Evolutionary conservation across 2,888 invertebrate genomes (phyloP).

Genomic region (Pediacus dermestoides): DNA sequence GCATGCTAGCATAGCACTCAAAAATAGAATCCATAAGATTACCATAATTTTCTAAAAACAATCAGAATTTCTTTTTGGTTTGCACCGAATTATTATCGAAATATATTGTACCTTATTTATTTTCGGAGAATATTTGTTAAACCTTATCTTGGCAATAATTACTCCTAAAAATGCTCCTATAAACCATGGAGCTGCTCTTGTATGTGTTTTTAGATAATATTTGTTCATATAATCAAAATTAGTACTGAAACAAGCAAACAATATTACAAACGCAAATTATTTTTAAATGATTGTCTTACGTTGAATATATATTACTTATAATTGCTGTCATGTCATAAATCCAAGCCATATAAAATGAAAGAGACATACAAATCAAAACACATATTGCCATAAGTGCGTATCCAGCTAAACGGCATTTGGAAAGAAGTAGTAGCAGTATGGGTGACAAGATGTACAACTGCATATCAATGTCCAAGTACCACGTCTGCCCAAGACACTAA

Average conservation of each 20-base stretch:
- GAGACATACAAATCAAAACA: slow-evolving; percentile 19
- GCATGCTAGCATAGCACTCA: slow-evolving; percentile 20
- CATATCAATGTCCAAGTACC: slow-evolving; percentile 58
- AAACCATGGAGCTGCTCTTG: slow-evolving; percentile 30
- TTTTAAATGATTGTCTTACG: slow-evolving; percentile 5
- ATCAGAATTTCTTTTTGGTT: neutral
- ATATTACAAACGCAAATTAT: neutral
- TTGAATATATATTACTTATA: slow-evolving; percentile 18
- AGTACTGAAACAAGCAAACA: neutral
- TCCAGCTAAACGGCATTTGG: slow-evolving; percentile 38
- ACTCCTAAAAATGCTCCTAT: slow-evolving; percentile 31
- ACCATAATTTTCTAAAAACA: slow-evolving; percentile 10
- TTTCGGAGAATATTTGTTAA: neutral
- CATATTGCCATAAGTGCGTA: slow-evolving; percentile 14
- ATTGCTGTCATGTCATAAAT: slow-evolving; percentile 20
- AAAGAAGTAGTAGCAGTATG: slow-evolving; percentile 52
- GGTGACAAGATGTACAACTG: slow-evolving; percentile 53
- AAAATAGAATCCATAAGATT: slow-evolving; percentile 15
- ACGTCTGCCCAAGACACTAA: slow-evolving; percentile 53
- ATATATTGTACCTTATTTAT: slow-evolving; percentile 4
- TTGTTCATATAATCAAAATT: slow-evolving; percentile 11
- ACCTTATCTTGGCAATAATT: slow-evolving; percentile 22
- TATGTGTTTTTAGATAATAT: slow-evolving; percentile 27
- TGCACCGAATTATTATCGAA: neutral
- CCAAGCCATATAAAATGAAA: slow-evolving; percentile 23